These are phyloP conservation scores for Ips nitidus DNA, from an alignment of 1,140 invertebrate species.

Conservation along the genomic window DNA sequence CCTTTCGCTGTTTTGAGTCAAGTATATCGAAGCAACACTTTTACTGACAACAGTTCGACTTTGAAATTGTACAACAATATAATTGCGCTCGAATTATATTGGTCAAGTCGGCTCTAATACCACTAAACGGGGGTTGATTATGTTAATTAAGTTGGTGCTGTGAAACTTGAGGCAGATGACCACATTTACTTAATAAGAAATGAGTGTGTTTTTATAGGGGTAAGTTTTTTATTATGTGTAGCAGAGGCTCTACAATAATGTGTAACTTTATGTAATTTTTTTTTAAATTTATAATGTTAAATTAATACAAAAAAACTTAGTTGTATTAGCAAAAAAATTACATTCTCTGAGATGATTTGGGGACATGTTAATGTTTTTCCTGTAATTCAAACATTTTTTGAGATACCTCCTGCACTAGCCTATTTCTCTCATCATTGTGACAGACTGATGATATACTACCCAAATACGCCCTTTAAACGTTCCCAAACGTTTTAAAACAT, in stretches of 20 bases:
- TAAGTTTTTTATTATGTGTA: neutral
- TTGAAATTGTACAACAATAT: conserved; percentile 9
- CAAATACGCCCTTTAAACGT: neutral
- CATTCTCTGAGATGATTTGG: no score
- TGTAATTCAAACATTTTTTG: no score
- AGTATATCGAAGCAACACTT: conserved; percentile 17
- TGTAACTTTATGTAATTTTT: no score
- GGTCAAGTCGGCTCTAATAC: neutral
- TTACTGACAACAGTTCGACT: conserved; percentile 27
- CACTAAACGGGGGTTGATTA: neutral
- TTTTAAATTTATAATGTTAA: no score
- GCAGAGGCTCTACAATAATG: neutral
- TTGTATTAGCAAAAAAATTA: neutral
- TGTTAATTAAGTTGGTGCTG: neutral
- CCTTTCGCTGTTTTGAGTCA: conserved; percentile 4
- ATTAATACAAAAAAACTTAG: neutral
- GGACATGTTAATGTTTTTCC: no score
- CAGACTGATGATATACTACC: neutral
- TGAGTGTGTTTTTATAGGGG: neutral
- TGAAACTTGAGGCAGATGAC: neutral
- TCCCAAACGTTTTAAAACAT: neutral
- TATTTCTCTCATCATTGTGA: neutral
- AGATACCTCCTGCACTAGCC: no score
- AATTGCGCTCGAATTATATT: conserved; percentile 7
- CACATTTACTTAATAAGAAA: neutral